Evolutionary conservation across 2,797 vertebrate genomes (phyloP), one percentile per base, ranked within the genome.

Genomic region (Gymnothorax reevesii): DNA sequence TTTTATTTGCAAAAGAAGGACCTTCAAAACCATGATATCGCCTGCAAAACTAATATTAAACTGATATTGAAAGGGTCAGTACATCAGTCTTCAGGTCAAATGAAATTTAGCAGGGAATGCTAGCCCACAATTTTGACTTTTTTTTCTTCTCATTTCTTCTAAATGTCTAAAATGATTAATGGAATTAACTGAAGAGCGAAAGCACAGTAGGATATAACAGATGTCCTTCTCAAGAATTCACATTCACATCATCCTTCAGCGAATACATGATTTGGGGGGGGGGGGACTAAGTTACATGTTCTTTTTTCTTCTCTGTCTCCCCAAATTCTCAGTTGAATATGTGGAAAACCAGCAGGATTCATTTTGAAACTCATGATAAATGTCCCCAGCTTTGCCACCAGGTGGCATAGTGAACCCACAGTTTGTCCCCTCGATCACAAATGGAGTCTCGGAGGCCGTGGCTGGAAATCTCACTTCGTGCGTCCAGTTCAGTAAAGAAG

Each of bases 371-470:
- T 9, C 8, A n/a, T 7, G 22, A 55, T n/a, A 6, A 55, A 80
- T 22, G 8, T n/a, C 20, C 49, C 77, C 15, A 80, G 20, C 17
- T 80, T 8, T 80, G 77, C 7, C 77, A 80, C 77, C 77, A 80
- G 77, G 77, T 55, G 77, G 77, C 77, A 80, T 49, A 22, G 77
- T 80, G 54, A 80, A n/a, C 77, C 10, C 77, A 80, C 52, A 80
- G 77, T 80, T 80, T n/a, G 8, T 55, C 13, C n/a, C 7, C 7
- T 52, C 2, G 20, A 55, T 80, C 25, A 8, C 52, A 80, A 4
- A 33, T 7, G 52, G 52, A 80, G 49, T 25, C 77, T 80, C n/a
- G 52, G 25, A 33, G 71, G 71, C 5, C 20, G 77, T 9, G 7
- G 20, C 15, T 20, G 17, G 20, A 54, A 55, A 80, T 55, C 49